Conservation (phyloP, 2,113 vertebrate species). For the Tauraco erythrolophus region DNA sequence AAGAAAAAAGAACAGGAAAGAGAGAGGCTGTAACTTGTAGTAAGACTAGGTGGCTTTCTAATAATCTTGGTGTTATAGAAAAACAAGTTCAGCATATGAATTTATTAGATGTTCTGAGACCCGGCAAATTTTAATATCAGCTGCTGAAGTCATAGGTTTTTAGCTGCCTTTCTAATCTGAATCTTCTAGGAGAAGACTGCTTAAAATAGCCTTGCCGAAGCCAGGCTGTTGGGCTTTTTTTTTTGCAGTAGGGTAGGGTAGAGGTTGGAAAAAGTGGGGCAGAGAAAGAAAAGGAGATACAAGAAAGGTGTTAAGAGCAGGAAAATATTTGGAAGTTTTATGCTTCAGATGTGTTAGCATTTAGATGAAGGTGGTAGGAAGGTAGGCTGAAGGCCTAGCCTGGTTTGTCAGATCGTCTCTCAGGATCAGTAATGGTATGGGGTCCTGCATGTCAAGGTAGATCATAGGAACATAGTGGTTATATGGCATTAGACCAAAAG, state of each 20-base stretch:
- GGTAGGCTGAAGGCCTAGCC: not conserved
- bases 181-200: not conserved
- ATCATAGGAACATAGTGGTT: not conserved
- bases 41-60: not conserved
- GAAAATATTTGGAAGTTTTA: not conserved
- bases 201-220: not conserved
- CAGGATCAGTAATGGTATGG: not conserved
- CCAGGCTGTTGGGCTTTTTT: not conserved
- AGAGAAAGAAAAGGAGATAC: not conserved
- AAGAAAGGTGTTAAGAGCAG: not conserved
- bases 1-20: not conserved
- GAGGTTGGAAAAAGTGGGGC: not conserved
- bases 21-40: not conserved
- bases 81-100: not conserved
- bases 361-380: rapidly evolving
- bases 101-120: not conserved
- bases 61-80: not conserved
- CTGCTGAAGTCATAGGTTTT: not conserved
- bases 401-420: not conserved
- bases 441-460: not conserved
- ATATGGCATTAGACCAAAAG: not conserved
- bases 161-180: not conserved
- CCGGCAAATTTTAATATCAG: not conserved
- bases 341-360: not conserved
- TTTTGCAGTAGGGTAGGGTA: not conserved